Base-by-base conservation (phyloP, 2,113 vertebrate species). In the Semicossyphus pulcher region DNA sequence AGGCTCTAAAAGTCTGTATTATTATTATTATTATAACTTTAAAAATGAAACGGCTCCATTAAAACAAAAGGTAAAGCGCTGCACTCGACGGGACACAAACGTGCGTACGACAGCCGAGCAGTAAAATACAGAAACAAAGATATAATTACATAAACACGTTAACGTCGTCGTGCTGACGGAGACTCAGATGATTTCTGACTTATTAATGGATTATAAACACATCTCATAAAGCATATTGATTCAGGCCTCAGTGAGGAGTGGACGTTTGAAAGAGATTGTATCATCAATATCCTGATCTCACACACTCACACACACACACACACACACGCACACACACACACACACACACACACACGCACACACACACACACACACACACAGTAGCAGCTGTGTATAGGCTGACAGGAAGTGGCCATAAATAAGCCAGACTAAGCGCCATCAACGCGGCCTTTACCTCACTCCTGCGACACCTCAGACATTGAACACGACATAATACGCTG, bases 401-500 rank as follows among this genome's bases (percentile, higher is more conserved):
- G 85, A 90, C 76, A 84, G 71, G 76, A 78, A 86, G 57, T 72
- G 69, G 83, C 42, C 80, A 87, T 93, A 91, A 92, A 92, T 90
- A 90, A 89, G 47, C 6, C 10, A 1, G 48, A 20, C 64, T 75
- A 58, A 84, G 25, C 72, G 4, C 79, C 81, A 71, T 81, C 48
- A 51, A 74, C 77, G 48, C 82, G 63, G 77, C 74, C 82, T 85
- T 71, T 67, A 64, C 63, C 86, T 90, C 74, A 52, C 48, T 77
- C 82, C 77, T 82, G 70, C 73, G 72, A 76, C 88, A 85, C 73
- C 86, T 86, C 88, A 80, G 74, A 87, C 87, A 92, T 90, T 29
- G 82, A 92, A 92, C 91, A 90, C 75, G 90, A 92, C 91, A 91
- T 89, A 88, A 93, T 86, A 78, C 68, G 83, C 80, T 89, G 89